A percentile compares a stretch with the other conserved stretches of the same genome.
phyloP scores from a whole-genome alignment of 2,113 vertebrate species.

The Laticauda colubrina region DNA sequence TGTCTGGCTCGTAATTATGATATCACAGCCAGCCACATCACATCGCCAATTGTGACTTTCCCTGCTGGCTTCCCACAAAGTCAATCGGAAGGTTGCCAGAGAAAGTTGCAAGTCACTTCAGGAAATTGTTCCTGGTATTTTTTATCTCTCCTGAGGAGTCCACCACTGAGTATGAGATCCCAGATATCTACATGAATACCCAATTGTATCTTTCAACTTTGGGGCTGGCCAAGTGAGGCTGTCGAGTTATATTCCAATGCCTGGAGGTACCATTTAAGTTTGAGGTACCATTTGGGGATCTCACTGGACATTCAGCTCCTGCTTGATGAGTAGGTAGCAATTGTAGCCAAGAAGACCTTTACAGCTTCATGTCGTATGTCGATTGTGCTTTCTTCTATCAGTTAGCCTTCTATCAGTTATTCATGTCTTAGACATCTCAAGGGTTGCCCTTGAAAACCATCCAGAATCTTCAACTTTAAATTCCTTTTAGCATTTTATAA shows the following conservation, averaged over 20 bases:
- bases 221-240: background rate
- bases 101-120: background rate
- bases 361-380: background rate
- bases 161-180: background rate
- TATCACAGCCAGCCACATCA: background rate
- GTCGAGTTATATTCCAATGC: background rate
- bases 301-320: background rate
- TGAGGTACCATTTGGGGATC: background rate
- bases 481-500: background rate
- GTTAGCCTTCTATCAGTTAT: background rate
- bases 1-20: too few species aligned
- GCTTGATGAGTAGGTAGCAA: background rate
- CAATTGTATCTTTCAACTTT: background rate
- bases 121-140: background rate
- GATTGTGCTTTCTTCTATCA: background rate
- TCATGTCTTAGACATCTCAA: background rate
- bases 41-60: background rate
- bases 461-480: background rate
- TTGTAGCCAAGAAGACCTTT: background rate
- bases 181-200: background rate
- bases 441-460: background rate
- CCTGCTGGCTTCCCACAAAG: background rate
- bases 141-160: background rate
- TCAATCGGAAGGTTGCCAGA: background rate
- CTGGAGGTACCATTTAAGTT: background rate